Conservation (phyloP, 2,888 invertebrate genomes). For the Brachyptera risi region DNA sequence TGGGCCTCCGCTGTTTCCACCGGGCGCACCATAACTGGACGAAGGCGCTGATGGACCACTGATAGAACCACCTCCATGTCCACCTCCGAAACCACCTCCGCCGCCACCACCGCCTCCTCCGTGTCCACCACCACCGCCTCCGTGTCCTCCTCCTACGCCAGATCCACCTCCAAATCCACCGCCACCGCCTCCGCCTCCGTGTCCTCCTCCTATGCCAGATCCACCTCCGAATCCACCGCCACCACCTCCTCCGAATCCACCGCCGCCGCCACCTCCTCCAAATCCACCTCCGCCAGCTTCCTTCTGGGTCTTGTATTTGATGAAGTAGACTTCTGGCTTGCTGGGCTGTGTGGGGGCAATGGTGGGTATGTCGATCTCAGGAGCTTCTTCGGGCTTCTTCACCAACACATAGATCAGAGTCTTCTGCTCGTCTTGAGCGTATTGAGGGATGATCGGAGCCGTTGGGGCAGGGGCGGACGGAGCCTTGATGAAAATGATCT, state of each 20-base stretch:
- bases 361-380: conserved; percentile 72
- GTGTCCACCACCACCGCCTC: conserved; percentile 41
- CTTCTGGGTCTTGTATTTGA: conserved; percentile 70
- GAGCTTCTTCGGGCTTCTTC: conserved; percentile 82
- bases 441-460: conserved; percentile 74
- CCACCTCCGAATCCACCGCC: conserved; percentile 6
- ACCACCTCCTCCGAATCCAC: not conserved
- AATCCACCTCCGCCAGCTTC: conserved; percentile 33
- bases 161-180: conserved; percentile 45
- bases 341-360: conserved; percentile 76
- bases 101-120: conserved; percentile 38
- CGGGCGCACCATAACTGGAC: conserved; percentile 26
- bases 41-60: conserved; percentile 34
- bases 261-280: not conserved
- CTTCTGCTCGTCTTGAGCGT: conserved; percentile 75
- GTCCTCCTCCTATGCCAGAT: not conserved
- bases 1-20: conserved; percentile 42
- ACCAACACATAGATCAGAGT: conserved; percentile 85
- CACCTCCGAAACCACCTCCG: conserved; percentile 40
- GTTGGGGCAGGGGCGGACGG: conserved; percentile 78
- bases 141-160: conserved; percentile 42
- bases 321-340: conserved; percentile 89
- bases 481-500: conserved; percentile 90
- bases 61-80: conserved; percentile 38
- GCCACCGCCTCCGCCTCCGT: conserved; percentile 41